Evolutionary conservation across 2,888 invertebrate genomes (phyloP).

Genomic region (Tipula unca): DNA sequence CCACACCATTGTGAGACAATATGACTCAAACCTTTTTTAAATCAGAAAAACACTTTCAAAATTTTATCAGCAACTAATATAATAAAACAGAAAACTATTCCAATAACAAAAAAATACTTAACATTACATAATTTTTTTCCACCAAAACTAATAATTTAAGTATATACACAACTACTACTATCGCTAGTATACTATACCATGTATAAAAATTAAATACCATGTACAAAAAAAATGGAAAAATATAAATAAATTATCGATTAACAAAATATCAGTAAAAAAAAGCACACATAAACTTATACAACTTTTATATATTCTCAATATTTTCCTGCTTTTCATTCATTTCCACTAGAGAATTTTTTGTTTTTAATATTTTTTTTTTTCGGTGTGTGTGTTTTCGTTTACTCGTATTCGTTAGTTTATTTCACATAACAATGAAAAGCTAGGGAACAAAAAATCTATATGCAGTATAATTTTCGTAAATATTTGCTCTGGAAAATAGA

Average conservation of each 20-base stretch:
- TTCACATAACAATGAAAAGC: not conserved
- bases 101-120: not conserved
- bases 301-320: not conserved
- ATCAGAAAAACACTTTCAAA: not conserved
- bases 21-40: not conserved
- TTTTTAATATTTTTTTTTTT: not conserved
- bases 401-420: too few species aligned
- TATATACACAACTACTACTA: not conserved
- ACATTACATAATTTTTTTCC: not conserved
- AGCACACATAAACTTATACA: not conserved
- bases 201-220: not conserved
- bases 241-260: not conserved
- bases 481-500: not conserved
- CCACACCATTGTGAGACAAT: not conserved
- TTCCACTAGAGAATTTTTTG: not conserved
- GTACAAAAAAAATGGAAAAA: not conserved
- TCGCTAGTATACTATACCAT: not conserved
- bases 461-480: not conserved
- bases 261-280: not conserved
- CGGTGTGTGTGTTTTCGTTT: too few species aligned
- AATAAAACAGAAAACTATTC: not conserved
- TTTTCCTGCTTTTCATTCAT: not conserved
- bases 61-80: not conserved
- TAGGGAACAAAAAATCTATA: not conserved
- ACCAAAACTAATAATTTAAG: not conserved